Base-by-base conservation (phyloP, 2,797 vertebrate species). In the Gymnoscopelus microlampas region DNA sequence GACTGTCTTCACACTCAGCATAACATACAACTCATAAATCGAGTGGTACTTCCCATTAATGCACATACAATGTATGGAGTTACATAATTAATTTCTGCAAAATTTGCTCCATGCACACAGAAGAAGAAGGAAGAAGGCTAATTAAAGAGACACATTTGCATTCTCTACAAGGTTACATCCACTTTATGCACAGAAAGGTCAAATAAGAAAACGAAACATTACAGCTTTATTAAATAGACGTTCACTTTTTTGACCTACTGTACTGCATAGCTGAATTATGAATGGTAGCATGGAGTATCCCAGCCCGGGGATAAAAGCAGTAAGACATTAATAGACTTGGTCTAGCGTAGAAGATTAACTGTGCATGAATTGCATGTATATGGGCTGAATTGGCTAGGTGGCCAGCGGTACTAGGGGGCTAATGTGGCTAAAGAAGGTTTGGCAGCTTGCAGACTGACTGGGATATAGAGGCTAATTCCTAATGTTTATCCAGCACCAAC, bases 401-500 rank as follows among this genome's bases (percentile, higher is more conserved):
- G 87, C 76, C 48, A 77, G 53, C 74, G 44, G 70, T 81, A 62
- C 71, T 55, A 2, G 35, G 56, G 66, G 81, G 80, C 80, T 86
- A 85, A 85, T 77, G 76, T 72, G 64, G 65, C 83, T 71, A 29
- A 72, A 79, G 81, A 73, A 69, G 60, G 35, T 77, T 69, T 77
- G 68, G 77, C 78, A 82, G 76, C 69, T 26, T n/a, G 53, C 12
- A 58, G 64, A 70, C 74, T 61, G 59, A 56, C 53, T 79, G 76
- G 85, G 82, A 81, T 77, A 85, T 70, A 87, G 73, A 66, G 39
- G 71, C 72, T 88, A 75, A 88, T 77, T 87, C 79, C 76, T 79
- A 82, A 78, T 76, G 77, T 81, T 86, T 84, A 82, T 84, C 57
- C 75, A 71, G 66, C 76, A 74, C 55, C 86, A 86, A 61, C 78